A percentile compares a stretch with the other conserved stretches of the same genome.
Conservation (phyloP, 2,888 invertebrate species). For the Itoplectis maculator region DNA sequence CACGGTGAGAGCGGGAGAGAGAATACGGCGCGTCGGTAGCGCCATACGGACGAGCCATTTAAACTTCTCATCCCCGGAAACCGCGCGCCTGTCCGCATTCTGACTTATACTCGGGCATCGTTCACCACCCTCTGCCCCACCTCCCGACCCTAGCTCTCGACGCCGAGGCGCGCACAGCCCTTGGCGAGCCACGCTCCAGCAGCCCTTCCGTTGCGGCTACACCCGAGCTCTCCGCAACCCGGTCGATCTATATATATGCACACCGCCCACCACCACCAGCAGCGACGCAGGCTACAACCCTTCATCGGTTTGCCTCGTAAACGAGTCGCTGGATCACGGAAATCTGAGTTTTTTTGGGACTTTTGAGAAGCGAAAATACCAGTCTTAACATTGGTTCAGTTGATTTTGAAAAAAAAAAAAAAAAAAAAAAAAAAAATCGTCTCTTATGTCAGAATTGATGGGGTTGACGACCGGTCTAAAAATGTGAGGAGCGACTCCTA, state of each 20-base stretch:
- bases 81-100: conserved; percentile 84
- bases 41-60: conserved; percentile 85
- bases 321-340: conserved; percentile 38
- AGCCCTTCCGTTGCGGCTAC: background rate
- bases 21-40: conserved; percentile 76
- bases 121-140: too few relatives aligned
- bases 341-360: conserved; percentile 25
- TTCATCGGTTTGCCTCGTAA: conserved; percentile 37
- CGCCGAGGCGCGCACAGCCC: too few relatives aligned
- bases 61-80: conserved; percentile 84
- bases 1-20: conserved; percentile 70
- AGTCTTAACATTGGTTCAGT: too few relatives aligned
- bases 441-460: too few relatives aligned
- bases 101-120: conserved; percentile 84
- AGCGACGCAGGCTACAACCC: conserved; percentile 47
- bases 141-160: too few relatives aligned
- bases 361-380: too few relatives aligned
- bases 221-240: conserved; percentile 48
- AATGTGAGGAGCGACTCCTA: too few relatives aligned
- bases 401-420: too few relatives aligned
- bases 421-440: too few relatives aligned
- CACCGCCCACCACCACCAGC: conserved; percentile 18
- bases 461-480: too few relatives aligned
- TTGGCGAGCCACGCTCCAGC: too few relatives aligned
- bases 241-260: conserved; percentile 44